Percentiles rank a stretch among this genome's conserved stretches.
Conservation (phyloP, 2,113 vertebrate genomes). For the Cepphus grylle region DNA sequence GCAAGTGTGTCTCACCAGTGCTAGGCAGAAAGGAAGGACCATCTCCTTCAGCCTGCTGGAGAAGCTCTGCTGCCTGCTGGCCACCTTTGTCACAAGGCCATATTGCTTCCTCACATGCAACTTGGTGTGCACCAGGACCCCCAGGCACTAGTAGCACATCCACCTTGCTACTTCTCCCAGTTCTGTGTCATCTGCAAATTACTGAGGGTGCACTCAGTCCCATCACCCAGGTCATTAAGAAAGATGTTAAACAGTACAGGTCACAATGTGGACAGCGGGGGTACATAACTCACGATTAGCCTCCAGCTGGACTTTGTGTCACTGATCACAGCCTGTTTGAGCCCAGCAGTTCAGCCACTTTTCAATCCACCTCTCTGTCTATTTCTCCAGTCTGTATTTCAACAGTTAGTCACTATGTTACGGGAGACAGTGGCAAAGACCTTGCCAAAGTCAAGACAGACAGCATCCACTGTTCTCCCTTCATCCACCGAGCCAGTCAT, state of each 20-base stretch:
- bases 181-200: not conserved
- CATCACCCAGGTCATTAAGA: not conserved
- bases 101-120: not conserved
- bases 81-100: not conserved
- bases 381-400: not conserved
- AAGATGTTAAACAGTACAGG: not conserved
- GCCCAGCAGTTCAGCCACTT: not conserved
- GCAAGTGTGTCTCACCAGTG: not conserved
- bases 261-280: not conserved
- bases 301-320: not conserved
- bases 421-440: not conserved
- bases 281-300: not conserved
- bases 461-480: not conserved
- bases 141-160: not conserved
- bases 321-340: not conserved
- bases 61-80: not conserved
- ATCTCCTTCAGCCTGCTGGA: not conserved
- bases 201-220: not conserved
- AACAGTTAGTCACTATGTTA: not conserved
- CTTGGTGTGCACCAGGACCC: not conserved
- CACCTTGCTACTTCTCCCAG: rapidly evolving
- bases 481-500: not conserved
- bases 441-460: not conserved
- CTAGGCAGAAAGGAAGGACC: not conserved
- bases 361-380: not conserved